Percentiles rank a stretch among this genome's conserved stretches.
These are phyloP conservation scores for Hyposmocoma kahamanoa DNA, from an alignment of 1,140 invertebrate species.

Conservation along the genomic window DNA sequence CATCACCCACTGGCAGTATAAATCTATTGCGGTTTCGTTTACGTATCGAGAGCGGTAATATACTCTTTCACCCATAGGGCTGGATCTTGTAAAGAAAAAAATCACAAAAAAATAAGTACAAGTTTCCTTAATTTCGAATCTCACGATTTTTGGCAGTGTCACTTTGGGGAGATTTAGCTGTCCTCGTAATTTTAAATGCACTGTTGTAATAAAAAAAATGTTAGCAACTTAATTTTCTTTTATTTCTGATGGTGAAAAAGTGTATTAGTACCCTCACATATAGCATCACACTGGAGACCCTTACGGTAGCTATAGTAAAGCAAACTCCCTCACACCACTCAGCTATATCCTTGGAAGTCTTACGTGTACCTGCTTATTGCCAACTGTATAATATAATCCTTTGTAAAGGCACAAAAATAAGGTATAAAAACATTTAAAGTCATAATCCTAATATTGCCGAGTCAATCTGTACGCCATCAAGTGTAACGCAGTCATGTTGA, in stretches of 20 bases:
- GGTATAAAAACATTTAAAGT: no score
- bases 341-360: no score
- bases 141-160: no score
- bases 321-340: no score
- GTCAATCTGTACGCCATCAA: no score
- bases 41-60: constrained; percentile 14
- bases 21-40: constrained; percentile 13
- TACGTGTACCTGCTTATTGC: no score
- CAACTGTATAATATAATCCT: no score
- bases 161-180: constrained; percentile 48
- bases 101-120: constrained; percentile 42
- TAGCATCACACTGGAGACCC: constrained; percentile 28
- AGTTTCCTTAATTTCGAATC: constrained; percentile 11
- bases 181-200: constrained; percentile 47
- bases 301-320: constrained; percentile 18
- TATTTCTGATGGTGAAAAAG: constrained; percentile 37
- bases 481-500: no score
- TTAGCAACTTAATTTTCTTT: no score
- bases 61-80: constrained; percentile 21
- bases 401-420: no score
- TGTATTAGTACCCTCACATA: constrained; percentile 27
- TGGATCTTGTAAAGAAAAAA: background rate
- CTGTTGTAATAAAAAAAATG: constrained; percentile 17
- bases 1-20: constrained; percentile 25
- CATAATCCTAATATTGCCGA: no score